Base-by-base conservation (phyloP, 2,797 vertebrate species). In the Characodon lateralis region DNA sequence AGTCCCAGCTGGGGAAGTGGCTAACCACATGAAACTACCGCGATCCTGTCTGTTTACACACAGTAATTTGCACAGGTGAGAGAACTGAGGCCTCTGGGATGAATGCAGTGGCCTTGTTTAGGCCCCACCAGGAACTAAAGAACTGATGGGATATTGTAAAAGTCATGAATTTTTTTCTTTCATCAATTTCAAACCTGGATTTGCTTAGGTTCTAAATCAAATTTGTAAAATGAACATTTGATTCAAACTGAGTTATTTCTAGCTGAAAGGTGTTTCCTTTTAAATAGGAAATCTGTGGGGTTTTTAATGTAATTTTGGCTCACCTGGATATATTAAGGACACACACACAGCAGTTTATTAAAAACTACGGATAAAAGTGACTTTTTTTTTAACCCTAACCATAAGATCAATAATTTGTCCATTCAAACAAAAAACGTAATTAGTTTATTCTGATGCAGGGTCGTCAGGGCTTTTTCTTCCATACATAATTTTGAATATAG, bases 11-110 rank as follows among this genome's bases (percentile, higher is more conserved):
- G 81, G 88, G 93, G 94, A 94, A 93, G 92, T 92, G 91, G 94
- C 89, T 83, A 88, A 91, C 94, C 94, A 94, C 94, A 94, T 94
- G 88, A 93, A 93, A 85, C 91, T 86, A 59, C 86, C 78, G 85
- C 28, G 82, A 90, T 87, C 80, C 83, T 71, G 83, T 82, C 43
- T 93, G 92, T 93, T 93, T 94, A 88, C 90, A 80, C 78, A 78
- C 87, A 74, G 89, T 89, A 85, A 93, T 93, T 94, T 94, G 88
- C 90, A 93, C 93, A 94, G 94, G 94, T 94, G 93, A 93, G 85
- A 79, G 85, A 89, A 85, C 89, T 85, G 72, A 82, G 85, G 88
- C 78, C 66, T 78, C 84, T 53, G 72, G 83, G 69, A 73, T 59
- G 83, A 85, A 91, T 61, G 91, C 85, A 89, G 89, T 82, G 31